Percentiles rank a stretch among this genome's conserved stretches.
Conservation (phyloP, 2,797 vertebrate genomes). For the Eremophila alpestris region DNA sequence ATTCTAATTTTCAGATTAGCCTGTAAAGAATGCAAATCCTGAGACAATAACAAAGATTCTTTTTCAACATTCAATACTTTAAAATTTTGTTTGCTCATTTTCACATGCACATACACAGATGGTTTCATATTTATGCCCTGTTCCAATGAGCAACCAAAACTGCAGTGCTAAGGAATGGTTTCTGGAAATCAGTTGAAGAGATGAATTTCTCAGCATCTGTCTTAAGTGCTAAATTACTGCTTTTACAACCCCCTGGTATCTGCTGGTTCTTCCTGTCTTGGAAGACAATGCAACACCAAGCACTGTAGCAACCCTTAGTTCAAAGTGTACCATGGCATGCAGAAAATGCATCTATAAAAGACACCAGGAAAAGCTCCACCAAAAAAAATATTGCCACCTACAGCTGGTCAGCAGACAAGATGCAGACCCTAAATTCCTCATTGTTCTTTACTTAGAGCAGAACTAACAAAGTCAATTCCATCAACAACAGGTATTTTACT, state of each 20-base stretch:
- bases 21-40: neutral
- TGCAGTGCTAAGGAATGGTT: neutral
- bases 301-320: neutral
- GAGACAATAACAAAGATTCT: neutral
- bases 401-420: neutral
- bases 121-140: neutral
- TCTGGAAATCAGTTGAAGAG: neutral
- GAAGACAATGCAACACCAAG: neutral
- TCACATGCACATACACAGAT: neutral
- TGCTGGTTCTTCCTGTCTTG: neutral
- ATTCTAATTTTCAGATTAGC: neutral
- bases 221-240: neutral
- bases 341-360: neutral
- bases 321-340: neutral
- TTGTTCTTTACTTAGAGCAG: neutral
- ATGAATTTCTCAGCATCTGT: neutral
- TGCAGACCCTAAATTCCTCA: neutral
- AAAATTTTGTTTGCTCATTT: neutral
- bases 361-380: neutral
- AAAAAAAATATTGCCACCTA: neutral
- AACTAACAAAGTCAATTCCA: neutral
- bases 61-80: neutral
- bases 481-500: neutral
- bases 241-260: neutral
- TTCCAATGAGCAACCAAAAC: neutral